Percentiles rank a stretch among this genome's conserved stretches.
phyloP scores from a whole-genome alignment of 2,113 vertebrate genomes.

The Rhinoptilus africanus region DNA sequence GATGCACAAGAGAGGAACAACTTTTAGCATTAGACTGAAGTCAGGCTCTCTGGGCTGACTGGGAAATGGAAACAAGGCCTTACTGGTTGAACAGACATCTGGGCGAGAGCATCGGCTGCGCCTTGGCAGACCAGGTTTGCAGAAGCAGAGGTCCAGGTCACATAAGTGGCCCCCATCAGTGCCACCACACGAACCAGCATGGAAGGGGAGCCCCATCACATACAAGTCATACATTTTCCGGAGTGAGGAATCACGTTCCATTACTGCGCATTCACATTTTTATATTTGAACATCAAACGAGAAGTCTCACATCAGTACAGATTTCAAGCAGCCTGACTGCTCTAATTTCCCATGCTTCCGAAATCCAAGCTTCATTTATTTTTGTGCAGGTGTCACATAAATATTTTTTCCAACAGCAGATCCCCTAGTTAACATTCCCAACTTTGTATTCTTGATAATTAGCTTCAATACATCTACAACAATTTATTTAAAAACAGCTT shows the following conservation, averaged over 20 bases:
- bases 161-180: neutral
- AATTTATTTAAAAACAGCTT: neutral
- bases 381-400: neutral
- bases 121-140: fast-evolving
- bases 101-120: fast-evolving
- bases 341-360: neutral
- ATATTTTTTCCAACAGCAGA: neutral
- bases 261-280: neutral
- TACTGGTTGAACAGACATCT: fast-evolving
- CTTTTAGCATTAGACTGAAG: neutral
- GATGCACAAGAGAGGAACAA: neutral
- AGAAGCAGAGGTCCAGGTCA: neutral
- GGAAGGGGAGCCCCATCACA: neutral
- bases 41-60: neutral
- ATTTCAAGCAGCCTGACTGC: neutral
- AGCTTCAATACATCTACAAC: neutral
- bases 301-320: neutral
- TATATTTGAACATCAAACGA: neutral
- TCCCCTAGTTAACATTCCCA: neutral
- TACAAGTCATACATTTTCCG: fast-evolving
- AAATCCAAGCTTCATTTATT: neutral
- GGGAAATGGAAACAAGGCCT: neutral
- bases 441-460: neutral
- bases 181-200: neutral
- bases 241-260: neutral